phyloP scores from a whole-genome alignment of 2,113 vertebrate genomes.

The Hippocampus barbouri region DNA sequence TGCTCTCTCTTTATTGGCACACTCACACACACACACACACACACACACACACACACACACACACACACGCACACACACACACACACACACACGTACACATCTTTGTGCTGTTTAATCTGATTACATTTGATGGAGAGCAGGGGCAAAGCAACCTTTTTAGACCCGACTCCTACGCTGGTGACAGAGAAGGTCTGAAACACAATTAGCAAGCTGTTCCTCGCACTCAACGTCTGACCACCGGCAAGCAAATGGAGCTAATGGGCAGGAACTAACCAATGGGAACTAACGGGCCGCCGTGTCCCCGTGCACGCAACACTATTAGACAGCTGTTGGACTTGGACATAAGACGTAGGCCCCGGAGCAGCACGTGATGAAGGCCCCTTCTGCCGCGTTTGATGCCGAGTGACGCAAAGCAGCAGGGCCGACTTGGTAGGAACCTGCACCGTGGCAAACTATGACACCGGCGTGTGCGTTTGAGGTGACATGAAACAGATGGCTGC shows the following conservation, averaged over 20 bases:
- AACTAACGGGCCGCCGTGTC: slow-evolving; percentile 57
- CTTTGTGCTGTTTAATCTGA: slow-evolving; percentile 66
- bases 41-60: too few species aligned
- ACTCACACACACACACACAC: slow-evolving; percentile 58
- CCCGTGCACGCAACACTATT: slow-evolving; percentile 65
- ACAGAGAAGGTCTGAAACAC: slow-evolving; percentile 73
- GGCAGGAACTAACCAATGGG: slow-evolving; percentile 70
- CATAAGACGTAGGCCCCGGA: slow-evolving; percentile 36
- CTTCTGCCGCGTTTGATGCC: slow-evolving; percentile 32
- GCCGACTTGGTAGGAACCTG: slow-evolving; percentile 41
- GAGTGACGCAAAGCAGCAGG: slow-evolving; percentile 4
- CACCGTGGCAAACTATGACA: slow-evolving; percentile 58
- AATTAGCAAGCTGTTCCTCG: slow-evolving; percentile 74
- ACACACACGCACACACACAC: slow-evolving; percentile 26
- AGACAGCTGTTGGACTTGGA: slow-evolving; percentile 69
- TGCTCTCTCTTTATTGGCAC: slow-evolving; percentile 79
- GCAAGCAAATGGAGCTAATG: slow-evolving; percentile 70
- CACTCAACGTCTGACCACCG: slow-evolving; percentile 69
- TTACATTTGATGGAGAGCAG: slow-evolving; percentile 74
- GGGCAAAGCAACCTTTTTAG: slow-evolving; percentile 71
- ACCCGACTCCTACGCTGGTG: slow-evolving; percentile 68
- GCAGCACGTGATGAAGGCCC: slow-evolving; percentile 20
- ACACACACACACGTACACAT: slow-evolving; percentile 40
- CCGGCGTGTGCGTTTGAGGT: slow-evolving; percentile 17
- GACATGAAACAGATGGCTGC: slow-evolving; percentile 22